Conservation (phyloP, 1,140 invertebrate genomes). For the Oreohelix idahoensis region DNA sequence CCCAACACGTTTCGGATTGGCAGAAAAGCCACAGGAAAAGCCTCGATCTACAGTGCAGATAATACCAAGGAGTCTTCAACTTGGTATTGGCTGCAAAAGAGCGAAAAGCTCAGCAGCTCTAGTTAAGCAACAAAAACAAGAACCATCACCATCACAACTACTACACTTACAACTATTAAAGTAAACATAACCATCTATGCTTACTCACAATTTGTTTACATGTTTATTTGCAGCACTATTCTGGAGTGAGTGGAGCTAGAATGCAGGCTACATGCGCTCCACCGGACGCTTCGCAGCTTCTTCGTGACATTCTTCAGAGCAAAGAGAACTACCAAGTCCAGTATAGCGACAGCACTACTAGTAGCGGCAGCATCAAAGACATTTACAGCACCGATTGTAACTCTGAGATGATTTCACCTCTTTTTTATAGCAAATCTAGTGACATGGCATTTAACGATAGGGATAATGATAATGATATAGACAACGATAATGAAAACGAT, state of each 20-base stretch:
- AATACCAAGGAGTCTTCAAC: no score
- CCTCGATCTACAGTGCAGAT: no score
- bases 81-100: no score
- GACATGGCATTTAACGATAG: constrained; percentile 48
- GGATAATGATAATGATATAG: constrained; percentile 47
- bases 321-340: constrained; percentile 59
- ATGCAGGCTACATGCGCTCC: constrained; percentile 34
- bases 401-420: constrained; percentile 48
- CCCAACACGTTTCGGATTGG: no score
- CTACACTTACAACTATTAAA: no score
- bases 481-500: constrained; percentile 55
- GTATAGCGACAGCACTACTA: constrained; percentile 69
- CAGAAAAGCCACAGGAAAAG: no score
- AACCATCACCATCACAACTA: no score
- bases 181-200: not conserved
- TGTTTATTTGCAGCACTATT: not conserved
- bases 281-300: constrained; percentile 70
- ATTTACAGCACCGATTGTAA: constrained; percentile 69
- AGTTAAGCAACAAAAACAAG: no score
- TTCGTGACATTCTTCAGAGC: constrained; percentile 74
- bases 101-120: no score
- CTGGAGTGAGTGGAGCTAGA: constrained; percentile 1
- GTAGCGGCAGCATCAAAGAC: constrained; percentile 50
- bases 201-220: not conserved
- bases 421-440: constrained; percentile 44